Percentiles rank a stretch among this genome's conserved stretches.
Evolutionary conservation across 2,797 vertebrate genomes (phyloP).

Genomic region (Bryconaethiops microstoma): DNA sequence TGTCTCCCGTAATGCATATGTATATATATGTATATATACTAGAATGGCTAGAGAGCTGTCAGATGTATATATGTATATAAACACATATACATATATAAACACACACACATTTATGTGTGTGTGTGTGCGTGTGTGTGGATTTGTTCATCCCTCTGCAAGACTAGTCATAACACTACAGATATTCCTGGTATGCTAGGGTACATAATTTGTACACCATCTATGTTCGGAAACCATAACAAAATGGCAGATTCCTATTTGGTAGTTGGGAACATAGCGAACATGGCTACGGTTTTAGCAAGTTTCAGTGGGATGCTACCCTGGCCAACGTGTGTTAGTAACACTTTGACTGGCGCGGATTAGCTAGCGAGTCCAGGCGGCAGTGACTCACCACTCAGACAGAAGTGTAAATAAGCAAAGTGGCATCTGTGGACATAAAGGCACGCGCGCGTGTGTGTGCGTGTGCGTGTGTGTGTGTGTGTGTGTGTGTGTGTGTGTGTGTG

Average conservation of each 20-base stretch:
- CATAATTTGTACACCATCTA: too few species aligned
- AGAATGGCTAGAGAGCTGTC: too few species aligned
- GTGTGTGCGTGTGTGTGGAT: too few species aligned
- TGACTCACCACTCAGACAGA: constrained; percentile 30
- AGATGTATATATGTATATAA: too few species aligned
- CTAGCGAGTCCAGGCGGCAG: constrained; percentile 2
- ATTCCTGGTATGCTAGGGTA: too few species aligned
- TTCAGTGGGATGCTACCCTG: constrained; percentile 7
- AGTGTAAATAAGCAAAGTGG: constrained; percentile 26
- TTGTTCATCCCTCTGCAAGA: too few species aligned
- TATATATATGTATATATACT: too few species aligned
- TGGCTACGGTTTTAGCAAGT: not conserved
- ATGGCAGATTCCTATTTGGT: not conserved
- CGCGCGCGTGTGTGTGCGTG: not conserved
- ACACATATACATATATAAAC: too few species aligned
- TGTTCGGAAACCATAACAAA: too few species aligned
- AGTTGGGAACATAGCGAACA: not conserved
- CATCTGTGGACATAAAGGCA: not conserved
- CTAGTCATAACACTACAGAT: too few species aligned
- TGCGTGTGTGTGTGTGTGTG: constrained; percentile 8
- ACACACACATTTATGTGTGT: too few species aligned
- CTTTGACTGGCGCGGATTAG: constrained; percentile 34
- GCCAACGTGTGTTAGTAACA: constrained; percentile 51
- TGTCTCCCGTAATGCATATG: too few species aligned
- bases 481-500: constrained; percentile 7